Evolutionary conservation across 2,113 vertebrate species (phyloP).

Genomic region (Atlantisia rogersi): DNA sequence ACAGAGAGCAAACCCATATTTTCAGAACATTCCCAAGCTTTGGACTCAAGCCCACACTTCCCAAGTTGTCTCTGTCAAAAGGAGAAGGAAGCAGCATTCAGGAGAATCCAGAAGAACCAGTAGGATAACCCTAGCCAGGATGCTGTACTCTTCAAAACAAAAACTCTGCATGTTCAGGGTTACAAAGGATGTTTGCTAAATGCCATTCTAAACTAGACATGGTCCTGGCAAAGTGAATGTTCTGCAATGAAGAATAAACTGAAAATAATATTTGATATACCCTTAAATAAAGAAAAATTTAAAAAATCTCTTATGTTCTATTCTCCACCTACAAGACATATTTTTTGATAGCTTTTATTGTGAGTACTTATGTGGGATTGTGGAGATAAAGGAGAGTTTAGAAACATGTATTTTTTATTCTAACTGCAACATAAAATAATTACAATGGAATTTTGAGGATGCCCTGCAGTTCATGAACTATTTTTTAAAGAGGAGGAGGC

Average conservation of each 20-base stretch:
- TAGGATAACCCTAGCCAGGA: background rate
- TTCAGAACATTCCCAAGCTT: background rate
- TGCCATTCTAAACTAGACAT: background rate
- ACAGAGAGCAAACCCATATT: background rate
- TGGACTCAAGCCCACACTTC: background rate
- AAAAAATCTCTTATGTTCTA: background rate
- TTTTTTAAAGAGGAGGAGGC: background rate
- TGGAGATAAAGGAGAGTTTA: background rate
- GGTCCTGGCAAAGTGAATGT: background rate
- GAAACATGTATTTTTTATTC: background rate
- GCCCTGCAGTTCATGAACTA: background rate
- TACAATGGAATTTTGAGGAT: background rate
- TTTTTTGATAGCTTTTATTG: background rate
- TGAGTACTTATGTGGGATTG: background rate
- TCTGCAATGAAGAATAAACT: background rate
- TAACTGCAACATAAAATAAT: background rate
- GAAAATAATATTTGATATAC: background rate
- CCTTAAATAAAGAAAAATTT: background rate
- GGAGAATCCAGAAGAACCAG: slow-evolving; percentile 45
- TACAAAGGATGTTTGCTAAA: slow-evolving; percentile 3
- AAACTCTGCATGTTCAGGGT: background rate
- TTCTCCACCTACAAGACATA: background rate
- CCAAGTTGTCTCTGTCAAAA: background rate
- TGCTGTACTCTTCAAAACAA: background rate
- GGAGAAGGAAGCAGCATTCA: background rate